phyloP scores from a whole-genome alignment of 2,888 invertebrate species.

The Drosophila cyrtoloma region DNA sequence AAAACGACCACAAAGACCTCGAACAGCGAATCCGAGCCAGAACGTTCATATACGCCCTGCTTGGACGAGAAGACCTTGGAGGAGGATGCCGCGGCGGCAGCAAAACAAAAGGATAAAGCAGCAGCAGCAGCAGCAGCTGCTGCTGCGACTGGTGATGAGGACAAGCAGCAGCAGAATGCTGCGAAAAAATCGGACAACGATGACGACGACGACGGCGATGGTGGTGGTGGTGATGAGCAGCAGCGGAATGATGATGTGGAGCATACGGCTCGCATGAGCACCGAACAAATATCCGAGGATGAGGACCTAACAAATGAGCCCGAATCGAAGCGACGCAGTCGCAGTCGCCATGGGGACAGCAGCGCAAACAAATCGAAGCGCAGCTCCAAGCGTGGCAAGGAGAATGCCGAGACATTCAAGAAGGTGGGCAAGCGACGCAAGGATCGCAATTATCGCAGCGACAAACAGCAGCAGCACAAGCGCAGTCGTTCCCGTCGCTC shows the following conservation, averaged over 20 bases:
- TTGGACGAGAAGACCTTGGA: constrained; percentile 88
- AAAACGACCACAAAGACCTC: constrained; percentile 30
- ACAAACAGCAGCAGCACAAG: constrained; percentile 84
- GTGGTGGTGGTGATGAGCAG: background rate
- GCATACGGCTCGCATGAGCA: constrained; percentile 86
- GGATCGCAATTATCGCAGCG: constrained; percentile 92
- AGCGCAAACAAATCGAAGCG: constrained; percentile 56
- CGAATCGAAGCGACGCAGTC: constrained; percentile 54
- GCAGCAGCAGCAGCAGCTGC: background rate
- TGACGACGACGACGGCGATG: background rate
- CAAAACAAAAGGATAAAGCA: constrained; percentile 10
- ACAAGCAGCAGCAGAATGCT: constrained; percentile 14
- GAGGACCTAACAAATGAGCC: constrained; percentile 85
- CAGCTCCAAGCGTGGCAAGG: constrained; percentile 59
- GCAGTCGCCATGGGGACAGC: constrained; percentile 29
- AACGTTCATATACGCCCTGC: constrained; percentile 90
- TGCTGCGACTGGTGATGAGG: background rate
- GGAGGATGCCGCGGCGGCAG: constrained; percentile 44
- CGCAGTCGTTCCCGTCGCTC: constrained; percentile 47
- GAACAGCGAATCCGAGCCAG: constrained; percentile 86
- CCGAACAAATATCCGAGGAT: constrained; percentile 91
- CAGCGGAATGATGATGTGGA: constrained; percentile 21
- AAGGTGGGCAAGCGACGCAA: constrained; percentile 92
- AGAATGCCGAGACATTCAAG: constrained; percentile 89
- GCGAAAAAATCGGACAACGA: constrained; percentile 14